Base-by-base conservation (phyloP, 2,888 invertebrate species). In the Sinelater perroti region DNA sequence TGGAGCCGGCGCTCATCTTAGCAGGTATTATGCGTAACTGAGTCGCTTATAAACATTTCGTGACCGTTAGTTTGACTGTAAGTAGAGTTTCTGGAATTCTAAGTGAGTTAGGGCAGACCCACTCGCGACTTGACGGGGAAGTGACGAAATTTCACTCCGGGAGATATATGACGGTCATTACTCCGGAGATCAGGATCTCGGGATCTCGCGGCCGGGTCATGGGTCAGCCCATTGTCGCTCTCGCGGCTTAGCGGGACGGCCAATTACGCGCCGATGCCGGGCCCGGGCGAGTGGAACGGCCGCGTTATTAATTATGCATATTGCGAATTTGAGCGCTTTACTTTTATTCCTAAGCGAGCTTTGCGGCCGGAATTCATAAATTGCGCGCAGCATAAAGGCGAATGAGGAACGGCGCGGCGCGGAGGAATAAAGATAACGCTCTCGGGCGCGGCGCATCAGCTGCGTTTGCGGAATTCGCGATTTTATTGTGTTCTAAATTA, bases 131-230 rank as follows among this genome's bases (percentile, higher is more conserved):
- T 61, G 60, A 50, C 61, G 45, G 52, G 46, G 54, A 46, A 56
- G 59, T 62, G 64, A 62, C 62, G 61, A 63, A 60, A 63, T 57
- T 60, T 60, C 57, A 60, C 61, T 63, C 54, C 24, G 44, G 49
- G 55, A 63, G 56, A 63, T 59, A 56, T 65, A 63, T 62, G 63
- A 60, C 46, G 52, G 61, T 57, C 63, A 65, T 65, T 65, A 65
- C 59, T 62, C 51, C 40, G 56, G 52, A 60, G 56, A 60, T 60
- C 59, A 49, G 47, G 44, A 47, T 56, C 56, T 56, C 38, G 33
- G 30, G 51, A 52, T 52, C 55, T 60, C 42, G 31, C 30, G 47
- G 52, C 40, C 16, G 57, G 64, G 64, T 62, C 64, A 60, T 36
- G 56, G 64, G 58, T 60, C 64, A 50, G 28, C 35, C 56, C 53